These are phyloP conservation scores for Empidonax traillii DNA, from an alignment of 2,113 vertebrate species.

Conservation along the genomic window DNA sequence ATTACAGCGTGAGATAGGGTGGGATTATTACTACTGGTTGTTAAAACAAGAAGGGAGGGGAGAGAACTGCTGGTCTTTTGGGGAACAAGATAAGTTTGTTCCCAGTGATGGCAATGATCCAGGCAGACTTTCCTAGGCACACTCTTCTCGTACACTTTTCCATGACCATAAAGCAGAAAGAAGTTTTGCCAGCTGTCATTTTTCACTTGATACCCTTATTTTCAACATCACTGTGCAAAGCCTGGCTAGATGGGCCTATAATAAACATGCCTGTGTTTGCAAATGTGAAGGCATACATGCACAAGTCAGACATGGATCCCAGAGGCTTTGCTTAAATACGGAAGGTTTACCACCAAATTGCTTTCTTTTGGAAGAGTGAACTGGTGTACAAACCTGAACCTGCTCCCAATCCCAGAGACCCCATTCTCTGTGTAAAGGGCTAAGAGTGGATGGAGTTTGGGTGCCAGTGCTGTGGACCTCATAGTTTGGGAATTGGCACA, in stretches of 20 bases:
- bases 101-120: neutral
- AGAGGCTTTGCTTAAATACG: neutral
- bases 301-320: neutral
- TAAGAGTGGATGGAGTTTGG: neutral
- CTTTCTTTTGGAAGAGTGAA: neutral
- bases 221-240: neutral
- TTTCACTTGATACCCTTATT: slow-evolving; percentile 3
- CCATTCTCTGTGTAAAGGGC: neutral
- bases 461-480: neutral
- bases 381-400: neutral
- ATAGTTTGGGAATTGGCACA: neutral
- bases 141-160: neutral
- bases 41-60: neutral
- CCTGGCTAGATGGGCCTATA: neutral
- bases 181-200: neutral
- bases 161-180: neutral
- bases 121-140: neutral
- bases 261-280: neutral
- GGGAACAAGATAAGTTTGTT: neutral
- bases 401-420: neutral
- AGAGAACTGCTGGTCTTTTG: neutral
- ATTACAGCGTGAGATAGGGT: neutral
- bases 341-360: neutral
- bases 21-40: neutral
- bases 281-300: neutral